These are phyloP conservation scores for Oscheius sp. DNA, from an alignment of 2,888 invertebrate species.

Conservation along the genomic window DNA sequence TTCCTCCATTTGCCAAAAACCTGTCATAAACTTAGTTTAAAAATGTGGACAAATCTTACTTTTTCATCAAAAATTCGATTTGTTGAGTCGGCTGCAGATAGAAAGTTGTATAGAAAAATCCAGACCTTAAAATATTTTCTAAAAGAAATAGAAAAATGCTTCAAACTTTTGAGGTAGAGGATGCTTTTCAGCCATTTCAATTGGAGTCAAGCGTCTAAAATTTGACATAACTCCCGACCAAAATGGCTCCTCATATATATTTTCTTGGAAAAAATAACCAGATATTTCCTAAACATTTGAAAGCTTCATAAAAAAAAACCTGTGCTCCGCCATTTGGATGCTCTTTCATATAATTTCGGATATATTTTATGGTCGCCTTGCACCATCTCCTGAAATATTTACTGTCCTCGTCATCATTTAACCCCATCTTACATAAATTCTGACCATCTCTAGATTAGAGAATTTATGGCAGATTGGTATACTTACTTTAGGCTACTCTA, in stretches of 20 bases:
- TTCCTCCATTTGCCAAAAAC: slow-evolving; percentile 44
- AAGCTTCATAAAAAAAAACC: not conserved
- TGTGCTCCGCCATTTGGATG: slow-evolving; percentile 24
- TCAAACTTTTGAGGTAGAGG: slow-evolving; percentile 22
- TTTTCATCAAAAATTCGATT: slow-evolving; percentile 34
- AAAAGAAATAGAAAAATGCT: too few relatives aligned
- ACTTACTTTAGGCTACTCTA: not conserved
- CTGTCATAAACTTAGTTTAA: not conserved
- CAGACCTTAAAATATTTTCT: slow-evolving; percentile 42
- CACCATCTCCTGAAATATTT: slow-evolving; percentile 2
- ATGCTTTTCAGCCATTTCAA: slow-evolving; percentile 11
- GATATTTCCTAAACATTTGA: slow-evolving; percentile 34
- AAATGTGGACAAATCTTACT: slow-evolving; percentile 12
- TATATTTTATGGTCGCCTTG: slow-evolving; percentile 9
- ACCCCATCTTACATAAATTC: too few relatives aligned
- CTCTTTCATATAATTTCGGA: slow-evolving; percentile 13
- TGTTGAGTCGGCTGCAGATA: slow-evolving; percentile 49
- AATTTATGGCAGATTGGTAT: too few relatives aligned
- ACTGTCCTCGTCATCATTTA: not conserved
- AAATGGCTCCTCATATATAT: slow-evolving; percentile 6
- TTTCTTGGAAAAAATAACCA: slow-evolving; percentile 33
- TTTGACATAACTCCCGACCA: slow-evolving; percentile 42
- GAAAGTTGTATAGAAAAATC: slow-evolving; percentile 48
- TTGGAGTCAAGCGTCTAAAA: slow-evolving; percentile 23
- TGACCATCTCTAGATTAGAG: too few relatives aligned